Evolutionary conservation across 2,888 invertebrate species (phyloP).

Genomic region (Drosophila cognata): DNA sequence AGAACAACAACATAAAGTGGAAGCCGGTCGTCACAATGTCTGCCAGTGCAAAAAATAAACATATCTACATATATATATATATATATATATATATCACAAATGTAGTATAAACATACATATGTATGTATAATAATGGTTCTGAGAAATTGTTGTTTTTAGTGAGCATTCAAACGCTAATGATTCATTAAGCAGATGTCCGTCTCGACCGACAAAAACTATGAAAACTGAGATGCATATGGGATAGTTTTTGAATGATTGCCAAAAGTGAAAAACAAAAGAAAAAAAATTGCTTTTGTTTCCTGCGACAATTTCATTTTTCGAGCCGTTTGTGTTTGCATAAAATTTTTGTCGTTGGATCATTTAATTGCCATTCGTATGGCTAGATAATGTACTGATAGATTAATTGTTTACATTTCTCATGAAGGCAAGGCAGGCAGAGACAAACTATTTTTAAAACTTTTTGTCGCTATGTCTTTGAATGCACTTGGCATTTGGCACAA

Average conservation of each 20-base stretch:
- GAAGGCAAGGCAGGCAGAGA: not conserved
- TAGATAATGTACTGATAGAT: slow-evolving; percentile 69
- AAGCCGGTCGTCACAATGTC: slow-evolving; percentile 67
- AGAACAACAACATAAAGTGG: slow-evolving; percentile 47
- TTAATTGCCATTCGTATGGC: slow-evolving; percentile 63
- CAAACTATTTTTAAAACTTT: slow-evolving; percentile 45
- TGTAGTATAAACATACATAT: slow-evolving; percentile 21
- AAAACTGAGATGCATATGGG: slow-evolving; percentile 49
- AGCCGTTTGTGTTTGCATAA: slow-evolving; percentile 42
- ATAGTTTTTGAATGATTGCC: slow-evolving; percentile 64
- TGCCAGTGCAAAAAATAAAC: slow-evolving; percentile 50
- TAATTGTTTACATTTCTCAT: slow-evolving; percentile 63
- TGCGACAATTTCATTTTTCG: slow-evolving; percentile 30
- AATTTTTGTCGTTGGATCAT: slow-evolving; percentile 63
- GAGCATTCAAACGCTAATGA: slow-evolving; percentile 65
- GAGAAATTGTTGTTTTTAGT: slow-evolving; percentile 39
- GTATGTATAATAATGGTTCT: slow-evolving; percentile 42
- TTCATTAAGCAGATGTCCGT: slow-evolving; percentile 72
- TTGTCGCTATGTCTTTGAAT: slow-evolving; percentile 48
- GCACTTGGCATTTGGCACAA: slow-evolving; percentile 75
- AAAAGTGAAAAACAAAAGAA: slow-evolving; percentile 27
- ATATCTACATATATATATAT: slow-evolving; percentile 5
- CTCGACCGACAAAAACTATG: slow-evolving; percentile 51
- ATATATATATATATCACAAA: slow-evolving; percentile 10
- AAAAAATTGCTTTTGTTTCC: not conserved